phyloP scores from a whole-genome alignment of 2,888 invertebrate species.

The Acanthosoma haemorrhoidale region DNA sequence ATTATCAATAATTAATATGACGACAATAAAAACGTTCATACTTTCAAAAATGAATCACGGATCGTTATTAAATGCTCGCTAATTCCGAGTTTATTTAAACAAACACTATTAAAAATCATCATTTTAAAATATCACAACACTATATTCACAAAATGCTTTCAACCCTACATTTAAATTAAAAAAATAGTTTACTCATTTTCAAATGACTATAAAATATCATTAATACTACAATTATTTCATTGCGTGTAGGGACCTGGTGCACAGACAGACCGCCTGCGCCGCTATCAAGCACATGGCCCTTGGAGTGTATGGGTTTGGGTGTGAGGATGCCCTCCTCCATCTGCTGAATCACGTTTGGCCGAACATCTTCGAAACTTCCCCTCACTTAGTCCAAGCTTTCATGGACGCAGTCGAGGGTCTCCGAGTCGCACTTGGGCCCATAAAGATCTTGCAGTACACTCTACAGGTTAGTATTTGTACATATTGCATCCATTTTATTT shows the following conservation, averaged over 20 bases:
- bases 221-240: conserved; percentile 31
- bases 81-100: too few relatives aligned
- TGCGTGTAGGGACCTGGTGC: conserved; percentile 79
- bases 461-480: conserved; percentile 68
- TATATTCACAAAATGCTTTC: neutral
- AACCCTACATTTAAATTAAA: neutral
- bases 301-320: conserved; percentile 97
- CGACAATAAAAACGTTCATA: too few relatives aligned
- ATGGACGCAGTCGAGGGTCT: conserved; percentile 98
- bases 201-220: neutral
- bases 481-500: neutral
- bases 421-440: conserved; percentile 91
- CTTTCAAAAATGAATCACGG: too few relatives aligned
- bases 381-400: conserved; percentile 98
- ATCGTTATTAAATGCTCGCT: too few relatives aligned
- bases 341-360: conserved; percentile 99
- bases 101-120: too few relatives aligned
- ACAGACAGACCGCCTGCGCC: conserved; percentile 97
- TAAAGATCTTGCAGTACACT: conserved; percentile 93
- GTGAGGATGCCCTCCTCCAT: conserved; percentile 96
- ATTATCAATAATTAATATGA: too few relatives aligned
- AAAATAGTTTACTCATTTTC: neutral
- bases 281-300: conserved; percentile 99
- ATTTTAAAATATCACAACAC: too few relatives aligned
- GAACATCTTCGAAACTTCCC: conserved; percentile 98